phyloP scores from a whole-genome alignment of 2,888 invertebrate genomes.

The Nycteola revayana region DNA sequence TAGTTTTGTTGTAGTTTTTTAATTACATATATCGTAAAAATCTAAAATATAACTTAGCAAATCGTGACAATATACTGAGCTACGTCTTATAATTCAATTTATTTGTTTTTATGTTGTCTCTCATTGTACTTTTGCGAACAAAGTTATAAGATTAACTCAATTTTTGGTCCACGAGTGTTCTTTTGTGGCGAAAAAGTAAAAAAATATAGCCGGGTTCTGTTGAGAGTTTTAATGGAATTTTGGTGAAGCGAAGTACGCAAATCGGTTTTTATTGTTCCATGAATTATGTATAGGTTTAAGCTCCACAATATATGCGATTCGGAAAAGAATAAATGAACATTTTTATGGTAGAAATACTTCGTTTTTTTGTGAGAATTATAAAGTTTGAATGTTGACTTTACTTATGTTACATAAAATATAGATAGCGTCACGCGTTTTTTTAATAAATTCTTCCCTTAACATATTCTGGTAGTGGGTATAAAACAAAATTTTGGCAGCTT shows the following conservation, averaged over 20 bases:
- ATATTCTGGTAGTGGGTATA: too few relatives aligned
- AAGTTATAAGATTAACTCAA: constrained; percentile 61
- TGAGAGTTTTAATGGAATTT: constrained; percentile 56
- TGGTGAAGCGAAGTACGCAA: constrained; percentile 37
- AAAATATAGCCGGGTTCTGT: constrained; percentile 35
- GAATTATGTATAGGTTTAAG: constrained; percentile 41
- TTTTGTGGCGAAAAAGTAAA: constrained; percentile 43
- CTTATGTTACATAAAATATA: too few relatives aligned
- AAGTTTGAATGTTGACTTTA: too few relatives aligned
- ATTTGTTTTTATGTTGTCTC: constrained; percentile 47
- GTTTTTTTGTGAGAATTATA: too few relatives aligned
- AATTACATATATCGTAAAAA: constrained; percentile 25
- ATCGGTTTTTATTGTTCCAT: constrained; percentile 38
- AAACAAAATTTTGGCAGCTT: too few relatives aligned
- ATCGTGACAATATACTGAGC: constrained; percentile 31
- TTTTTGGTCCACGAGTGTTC: constrained; percentile 52
- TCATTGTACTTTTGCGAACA: constrained; percentile 48
- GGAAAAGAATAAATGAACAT: constrained; percentile 22
- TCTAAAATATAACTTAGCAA: constrained; percentile 22
- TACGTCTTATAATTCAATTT: constrained; percentile 46
- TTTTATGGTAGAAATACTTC: constrained; percentile 16
- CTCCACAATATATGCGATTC: constrained; percentile 25
- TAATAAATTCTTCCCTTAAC: too few relatives aligned
- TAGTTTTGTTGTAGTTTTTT: constrained; percentile 1
- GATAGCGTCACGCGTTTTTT: too few relatives aligned